Evolutionary conservation across 35 echinoderm and acorn worm genomes (phyloP), one percentile per base, ranked within the genome.

Genomic region (Stichopus chloronotus): DNA sequence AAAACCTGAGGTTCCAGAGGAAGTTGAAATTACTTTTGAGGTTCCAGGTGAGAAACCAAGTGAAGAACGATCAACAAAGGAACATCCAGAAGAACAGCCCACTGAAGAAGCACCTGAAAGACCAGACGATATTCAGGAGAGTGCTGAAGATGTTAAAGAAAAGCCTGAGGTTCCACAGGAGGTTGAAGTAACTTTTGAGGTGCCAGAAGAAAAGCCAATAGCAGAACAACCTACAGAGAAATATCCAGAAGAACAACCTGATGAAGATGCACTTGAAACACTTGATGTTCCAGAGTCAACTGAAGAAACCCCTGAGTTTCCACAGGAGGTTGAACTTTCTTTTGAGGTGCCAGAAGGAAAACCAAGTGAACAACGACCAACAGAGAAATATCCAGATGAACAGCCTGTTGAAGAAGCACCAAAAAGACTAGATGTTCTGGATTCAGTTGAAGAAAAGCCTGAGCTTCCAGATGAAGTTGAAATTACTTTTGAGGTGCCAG

Each of bases 11-110:
- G 52, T 87, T n/a, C 60, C 85, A 16, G 11, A 87, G 8, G 85
- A 87, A 87, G 22, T 87, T 87, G 7, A 87, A 43, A 68, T 87
- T 23, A 63, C 77, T 7, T 55, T 86, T 63, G 91, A 95, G 56
- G 78, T 90, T 12, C 88, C 93, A 30, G 93, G 78, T 57, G 90
- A 78, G 76, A 77, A 57, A 20, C 81, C 81, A 63, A 19, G 24
- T 17, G 57, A 68, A 59, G 92, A 93, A 76, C 57, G 63, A 23
- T 58, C 92, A 22, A 65, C 87, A 16, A 43, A 88, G 58, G 25
- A 61, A 59, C 61, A 16, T 25, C 78, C 20, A 12, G 21, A 24
- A 81, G 74, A 76, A 87, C 14, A 87, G 52, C 30, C 74, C 52
- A 59, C 59, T 7, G 78, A 91, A 87, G 94, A 95, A 72, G 14